Conservation (phyloP, 2,797 vertebrate species). For the Acipenser oxyrinchus region DNA sequence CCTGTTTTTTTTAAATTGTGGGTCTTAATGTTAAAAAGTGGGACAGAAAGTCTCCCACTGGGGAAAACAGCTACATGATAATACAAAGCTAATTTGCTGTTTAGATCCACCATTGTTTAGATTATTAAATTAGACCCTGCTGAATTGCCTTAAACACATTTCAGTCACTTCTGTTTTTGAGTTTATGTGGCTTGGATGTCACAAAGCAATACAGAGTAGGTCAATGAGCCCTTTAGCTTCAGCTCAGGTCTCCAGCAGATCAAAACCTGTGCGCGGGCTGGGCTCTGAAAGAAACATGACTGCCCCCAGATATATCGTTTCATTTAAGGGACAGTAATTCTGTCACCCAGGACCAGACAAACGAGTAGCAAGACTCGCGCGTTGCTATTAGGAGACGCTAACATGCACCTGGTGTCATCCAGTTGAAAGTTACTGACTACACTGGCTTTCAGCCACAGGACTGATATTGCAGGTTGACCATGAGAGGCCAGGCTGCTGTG, state of each 20-base stretch:
- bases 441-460: slow-evolving; percentile 68
- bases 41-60: background rate
- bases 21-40: too few species aligned
- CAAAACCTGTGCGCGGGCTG: slow-evolving; percentile 29
- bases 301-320: slow-evolving; percentile 64
- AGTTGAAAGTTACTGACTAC: slow-evolving; percentile 61
- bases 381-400: slow-evolving; percentile 34
- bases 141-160: slow-evolving; percentile 33
- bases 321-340: slow-evolving; percentile 67
- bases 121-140: background rate
- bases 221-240: slow-evolving; percentile 61
- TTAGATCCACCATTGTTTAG: background rate
- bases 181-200: accelerated
- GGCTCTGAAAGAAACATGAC: slow-evolving; percentile 53
- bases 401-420: slow-evolving; percentile 44
- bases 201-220: slow-evolving; percentile 27
- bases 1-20: too few species aligned
- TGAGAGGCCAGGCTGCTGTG: slow-evolving; percentile 36
- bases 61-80: background rate
- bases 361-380: slow-evolving; percentile 44
- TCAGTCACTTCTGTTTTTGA: background rate
- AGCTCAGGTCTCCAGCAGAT: slow-evolving; percentile 35
- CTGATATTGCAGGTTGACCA: slow-evolving; percentile 39
- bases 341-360: slow-evolving; percentile 67
- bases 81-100: background rate